Percentiles rank a stretch among this genome's conserved stretches.
These are phyloP conservation scores for Nudaria mundana DNA, from an alignment of 2,888 invertebrate genomes.

Conservation along the genomic window DNA sequence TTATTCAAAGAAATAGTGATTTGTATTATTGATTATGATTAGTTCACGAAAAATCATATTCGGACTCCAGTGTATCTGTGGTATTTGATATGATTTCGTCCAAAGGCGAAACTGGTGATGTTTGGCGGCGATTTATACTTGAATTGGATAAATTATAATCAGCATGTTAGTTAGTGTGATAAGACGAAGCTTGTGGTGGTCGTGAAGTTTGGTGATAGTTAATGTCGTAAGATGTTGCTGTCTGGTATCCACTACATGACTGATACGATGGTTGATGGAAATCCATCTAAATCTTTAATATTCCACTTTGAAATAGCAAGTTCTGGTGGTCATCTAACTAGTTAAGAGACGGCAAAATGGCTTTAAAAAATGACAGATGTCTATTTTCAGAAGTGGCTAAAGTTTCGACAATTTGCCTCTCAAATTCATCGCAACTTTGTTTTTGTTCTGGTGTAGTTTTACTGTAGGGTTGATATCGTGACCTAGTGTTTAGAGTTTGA, in stretches of 20 bases:
- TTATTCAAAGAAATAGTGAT: no score
- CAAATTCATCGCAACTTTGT: not conserved
- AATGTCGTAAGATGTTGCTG: not conserved
- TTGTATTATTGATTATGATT: constrained; percentile 1
- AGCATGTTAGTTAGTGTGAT: constrained; percentile 4
- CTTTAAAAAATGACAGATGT: constrained; percentile 7
- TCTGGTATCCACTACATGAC: constrained; percentile 10
- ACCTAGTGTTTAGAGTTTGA: not conserved
- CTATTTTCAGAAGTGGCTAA: not conserved
- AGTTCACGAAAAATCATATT: constrained; percentile 13
- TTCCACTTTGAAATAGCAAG: constrained; percentile 15
- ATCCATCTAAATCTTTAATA: constrained; percentile 15
- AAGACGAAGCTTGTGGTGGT: constrained; percentile 9
- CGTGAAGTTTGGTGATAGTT: constrained; percentile 6
- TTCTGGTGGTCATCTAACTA: constrained; percentile 14
- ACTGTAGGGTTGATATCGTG: not conserved
- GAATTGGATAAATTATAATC: constrained; percentile 7
- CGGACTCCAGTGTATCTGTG: constrained; percentile 10
- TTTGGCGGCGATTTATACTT: constrained; percentile 13
- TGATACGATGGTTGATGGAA: constrained; percentile 12
- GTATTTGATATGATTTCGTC: constrained; percentile 12
- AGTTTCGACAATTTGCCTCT: not conserved
- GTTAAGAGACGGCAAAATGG: constrained; percentile 13
- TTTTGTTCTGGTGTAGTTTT: not conserved
- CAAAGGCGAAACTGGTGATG: constrained; percentile 4